These are phyloP conservation scores for Hololepta plana DNA, from an alignment of 2,888 invertebrate genomes.

Conservation along the genomic window DNA sequence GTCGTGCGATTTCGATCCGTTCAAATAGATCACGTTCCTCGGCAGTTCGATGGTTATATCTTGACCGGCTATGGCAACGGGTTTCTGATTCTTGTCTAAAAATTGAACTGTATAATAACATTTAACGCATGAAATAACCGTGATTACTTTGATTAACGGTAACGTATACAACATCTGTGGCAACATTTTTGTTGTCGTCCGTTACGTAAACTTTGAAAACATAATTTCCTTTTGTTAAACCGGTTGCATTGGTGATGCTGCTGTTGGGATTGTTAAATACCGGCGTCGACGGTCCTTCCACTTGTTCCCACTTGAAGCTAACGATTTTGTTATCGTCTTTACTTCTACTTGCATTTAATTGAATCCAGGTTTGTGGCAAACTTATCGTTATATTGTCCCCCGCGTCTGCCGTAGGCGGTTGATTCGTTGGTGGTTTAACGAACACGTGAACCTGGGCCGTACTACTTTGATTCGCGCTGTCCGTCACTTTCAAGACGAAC, in stretches of 20 bases:
- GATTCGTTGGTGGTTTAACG: slow-evolving; percentile 77
- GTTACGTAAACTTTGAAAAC: slow-evolving; percentile 62
- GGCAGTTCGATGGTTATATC: slow-evolving; percentile 65
- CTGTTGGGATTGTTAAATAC: slow-evolving; percentile 22
- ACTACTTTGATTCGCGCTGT: slow-evolving; percentile 75
- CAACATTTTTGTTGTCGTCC: slow-evolving; percentile 72
- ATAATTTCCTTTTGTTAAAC: slow-evolving; percentile 70
- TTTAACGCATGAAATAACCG: slow-evolving; percentile 11
- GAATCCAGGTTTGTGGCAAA: slow-evolving; percentile 64
- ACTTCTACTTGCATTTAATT: slow-evolving; percentile 55
- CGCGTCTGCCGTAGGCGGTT: slow-evolving; percentile 57
- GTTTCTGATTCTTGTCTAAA: slow-evolving; percentile 73
- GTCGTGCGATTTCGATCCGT: slow-evolving; percentile 72
- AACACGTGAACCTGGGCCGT: slow-evolving; percentile 70
- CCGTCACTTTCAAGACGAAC: slow-evolving; percentile 82
- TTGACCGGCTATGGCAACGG: slow-evolving; percentile 76
- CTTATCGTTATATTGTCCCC: slow-evolving; percentile 52
- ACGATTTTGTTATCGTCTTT: slow-evolving; percentile 67
- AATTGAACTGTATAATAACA: slow-evolving; percentile 9
- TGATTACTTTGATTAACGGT: slow-evolving; percentile 77
- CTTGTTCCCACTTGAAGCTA: slow-evolving; percentile 69
- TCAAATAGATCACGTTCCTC: slow-evolving; percentile 53
- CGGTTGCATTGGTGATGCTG: slow-evolving; percentile 54
- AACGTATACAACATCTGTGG: slow-evolving; percentile 49
- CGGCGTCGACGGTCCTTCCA: slow-evolving; percentile 47